Evolutionary conservation across 2,888 invertebrate genomes (phyloP).

Genomic region (Coronaproctus castanopsis): DNA sequence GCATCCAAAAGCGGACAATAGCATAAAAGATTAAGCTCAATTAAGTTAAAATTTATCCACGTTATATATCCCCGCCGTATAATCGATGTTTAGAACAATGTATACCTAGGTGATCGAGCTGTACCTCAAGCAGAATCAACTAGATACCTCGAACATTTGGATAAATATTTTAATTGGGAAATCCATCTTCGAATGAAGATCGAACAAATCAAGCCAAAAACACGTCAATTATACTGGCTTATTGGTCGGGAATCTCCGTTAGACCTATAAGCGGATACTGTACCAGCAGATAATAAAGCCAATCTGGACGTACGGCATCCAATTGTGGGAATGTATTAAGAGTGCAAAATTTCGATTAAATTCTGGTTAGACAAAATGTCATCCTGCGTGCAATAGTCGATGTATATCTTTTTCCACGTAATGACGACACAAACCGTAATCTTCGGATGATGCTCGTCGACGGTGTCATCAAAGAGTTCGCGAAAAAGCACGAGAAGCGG

Average conservation of each 20-base stretch:
- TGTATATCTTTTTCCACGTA: not conserved
- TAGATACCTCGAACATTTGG: no score
- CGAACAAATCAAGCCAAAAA: not conserved
- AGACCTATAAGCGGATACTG: not conserved
- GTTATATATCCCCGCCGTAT: no score
- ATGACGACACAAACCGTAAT: not conserved
- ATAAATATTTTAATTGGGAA: no score
- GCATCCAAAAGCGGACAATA: no score
- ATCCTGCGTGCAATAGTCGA: not conserved
- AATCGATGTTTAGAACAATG: no score
- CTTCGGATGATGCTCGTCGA: not conserved
- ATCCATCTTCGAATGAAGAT: not conserved
- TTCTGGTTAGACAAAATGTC: not conserved
- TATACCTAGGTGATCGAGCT: no score
- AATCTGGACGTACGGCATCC: not conserved
- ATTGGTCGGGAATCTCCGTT: not conserved
- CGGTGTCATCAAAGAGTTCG: no score
- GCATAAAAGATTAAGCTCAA: no score
- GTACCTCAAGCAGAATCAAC: no score
- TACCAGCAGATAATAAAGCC: not conserved
- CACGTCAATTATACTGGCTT: not conserved
- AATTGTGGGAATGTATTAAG: not conserved
- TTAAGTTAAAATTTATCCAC: no score
- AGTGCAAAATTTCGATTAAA: not conserved
- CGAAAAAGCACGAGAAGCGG: no score